Percentiles rank a stretch among this genome's conserved stretches.
Conservation (phyloP, 2,113 vertebrate species). For the Poecilia latipinna region DNA sequence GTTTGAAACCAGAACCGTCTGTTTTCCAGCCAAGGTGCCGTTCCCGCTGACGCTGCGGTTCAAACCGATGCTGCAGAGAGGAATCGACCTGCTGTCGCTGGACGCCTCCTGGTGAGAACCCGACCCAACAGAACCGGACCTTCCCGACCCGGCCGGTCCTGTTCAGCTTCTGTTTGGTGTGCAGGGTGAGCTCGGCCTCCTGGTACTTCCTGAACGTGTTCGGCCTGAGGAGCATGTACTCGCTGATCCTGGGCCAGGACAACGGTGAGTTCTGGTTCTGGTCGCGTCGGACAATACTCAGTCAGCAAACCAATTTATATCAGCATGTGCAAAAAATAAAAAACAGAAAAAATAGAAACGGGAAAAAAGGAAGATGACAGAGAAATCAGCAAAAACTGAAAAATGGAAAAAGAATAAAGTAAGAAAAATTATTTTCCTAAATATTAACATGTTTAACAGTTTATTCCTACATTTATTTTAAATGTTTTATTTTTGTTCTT, state of each 20-base stretch:
- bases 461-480: too few species aligned
- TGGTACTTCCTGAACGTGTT: constrained; percentile 87
- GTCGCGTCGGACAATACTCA: too few species aligned
- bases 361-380: too few species aligned
- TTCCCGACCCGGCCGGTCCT: neutral
- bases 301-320: too few species aligned
- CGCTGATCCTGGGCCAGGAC: constrained; percentile 84
- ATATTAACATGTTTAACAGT: too few species aligned
- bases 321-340: too few species aligned
- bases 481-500: too few species aligned
- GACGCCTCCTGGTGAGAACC: constrained; percentile 83
- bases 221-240: constrained; percentile 84
- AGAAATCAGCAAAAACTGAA: too few species aligned
- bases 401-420: too few species aligned
- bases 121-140: neutral
- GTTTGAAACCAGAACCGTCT: neutral
- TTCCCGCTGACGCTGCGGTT: constrained; percentile 85
- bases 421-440: too few species aligned
- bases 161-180: neutral
- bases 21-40: constrained; percentile 80
- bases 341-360: too few species aligned
- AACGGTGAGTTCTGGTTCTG: constrained; percentile 71
- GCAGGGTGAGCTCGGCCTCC: constrained; percentile 87
- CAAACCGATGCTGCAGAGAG: constrained; percentile 87
- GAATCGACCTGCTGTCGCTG: constrained; percentile 84